These are phyloP conservation scores for Datnioides undecimradiatus DNA, from an alignment of 2,113 vertebrate species.

Conservation along the genomic window DNA sequence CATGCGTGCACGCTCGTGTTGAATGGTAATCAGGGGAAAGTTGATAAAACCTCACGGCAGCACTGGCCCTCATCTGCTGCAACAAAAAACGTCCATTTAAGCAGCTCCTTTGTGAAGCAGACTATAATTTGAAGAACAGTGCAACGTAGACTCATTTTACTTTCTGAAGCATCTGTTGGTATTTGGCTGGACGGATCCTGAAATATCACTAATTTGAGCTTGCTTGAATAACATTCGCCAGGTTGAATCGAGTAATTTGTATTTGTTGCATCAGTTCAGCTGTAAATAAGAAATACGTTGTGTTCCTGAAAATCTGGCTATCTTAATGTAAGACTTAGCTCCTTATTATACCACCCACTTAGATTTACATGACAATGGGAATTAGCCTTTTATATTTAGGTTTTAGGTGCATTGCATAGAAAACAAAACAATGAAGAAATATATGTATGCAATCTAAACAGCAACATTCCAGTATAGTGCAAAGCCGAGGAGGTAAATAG, in stretches of 20 bases:
- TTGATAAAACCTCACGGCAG: neutral
- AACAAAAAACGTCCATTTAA: neutral
- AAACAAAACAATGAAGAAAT: neutral
- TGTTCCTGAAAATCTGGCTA: neutral
- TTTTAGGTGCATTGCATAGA: neutral
- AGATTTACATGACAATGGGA: neutral
- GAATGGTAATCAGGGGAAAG: constrained; percentile 4
- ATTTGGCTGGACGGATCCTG: neutral
- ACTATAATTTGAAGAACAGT: neutral
- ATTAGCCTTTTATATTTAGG: neutral
- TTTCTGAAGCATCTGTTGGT: neutral
- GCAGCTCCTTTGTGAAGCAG: neutral
- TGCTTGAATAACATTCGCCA: neutral
- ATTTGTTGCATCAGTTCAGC: neutral
- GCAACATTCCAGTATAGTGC: neutral
- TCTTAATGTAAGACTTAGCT: neutral
- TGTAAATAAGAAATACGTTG: neutral
- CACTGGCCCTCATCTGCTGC: neutral
- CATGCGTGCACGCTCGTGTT: neutral
- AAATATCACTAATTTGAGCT: neutral
- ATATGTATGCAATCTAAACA: neutral
- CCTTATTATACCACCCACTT: neutral
- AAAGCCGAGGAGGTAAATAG: neutral
- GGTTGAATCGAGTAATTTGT: neutral
- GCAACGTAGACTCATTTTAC: neutral